phyloP scores from a whole-genome alignment of 2,888 invertebrate genomes.

The Drosophila helvetica region DNA sequence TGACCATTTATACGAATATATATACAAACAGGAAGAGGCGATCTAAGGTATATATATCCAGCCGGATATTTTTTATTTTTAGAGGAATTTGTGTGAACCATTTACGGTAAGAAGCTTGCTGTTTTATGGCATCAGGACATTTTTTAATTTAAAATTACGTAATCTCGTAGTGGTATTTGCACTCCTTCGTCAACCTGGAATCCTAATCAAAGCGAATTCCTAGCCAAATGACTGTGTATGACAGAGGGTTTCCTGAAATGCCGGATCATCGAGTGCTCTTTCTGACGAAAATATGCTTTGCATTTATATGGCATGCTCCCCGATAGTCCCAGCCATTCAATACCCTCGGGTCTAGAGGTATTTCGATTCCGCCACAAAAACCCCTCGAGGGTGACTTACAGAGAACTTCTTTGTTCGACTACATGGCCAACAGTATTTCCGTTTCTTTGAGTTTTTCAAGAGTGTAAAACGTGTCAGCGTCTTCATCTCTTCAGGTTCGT shows the following conservation, averaged over 20 bases:
- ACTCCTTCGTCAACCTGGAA: not conserved
- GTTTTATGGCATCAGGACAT: not conserved
- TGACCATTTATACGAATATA: too few species aligned
- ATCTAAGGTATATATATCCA: too few species aligned
- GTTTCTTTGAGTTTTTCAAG: constrained; percentile 61
- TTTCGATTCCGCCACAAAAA: not conserved
- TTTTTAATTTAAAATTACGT: not conserved
- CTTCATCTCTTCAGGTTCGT: constrained; percentile 7
- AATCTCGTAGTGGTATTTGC: too few species aligned
- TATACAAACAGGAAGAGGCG: too few species aligned
- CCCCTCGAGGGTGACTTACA: constrained; percentile 1
- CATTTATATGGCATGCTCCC: constrained; percentile 72
- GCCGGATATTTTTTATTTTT: too few species aligned
- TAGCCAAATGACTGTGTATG: constrained; percentile 53
- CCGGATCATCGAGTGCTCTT: constrained; percentile 15
- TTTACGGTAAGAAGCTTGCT: not conserved
- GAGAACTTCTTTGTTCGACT: constrained; percentile 15
- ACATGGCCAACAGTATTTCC: not conserved
- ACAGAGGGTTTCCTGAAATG: not conserved
- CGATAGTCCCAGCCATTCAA: constrained; percentile 34
- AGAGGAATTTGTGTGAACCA: too few species aligned
- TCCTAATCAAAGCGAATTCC: constrained; percentile 36
- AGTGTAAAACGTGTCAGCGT: constrained; percentile 48
- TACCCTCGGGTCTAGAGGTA: not conserved
- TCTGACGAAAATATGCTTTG: constrained; percentile 69